Conservation (phyloP, 1,140 invertebrate species). For the Periplaneta americana region DNA sequence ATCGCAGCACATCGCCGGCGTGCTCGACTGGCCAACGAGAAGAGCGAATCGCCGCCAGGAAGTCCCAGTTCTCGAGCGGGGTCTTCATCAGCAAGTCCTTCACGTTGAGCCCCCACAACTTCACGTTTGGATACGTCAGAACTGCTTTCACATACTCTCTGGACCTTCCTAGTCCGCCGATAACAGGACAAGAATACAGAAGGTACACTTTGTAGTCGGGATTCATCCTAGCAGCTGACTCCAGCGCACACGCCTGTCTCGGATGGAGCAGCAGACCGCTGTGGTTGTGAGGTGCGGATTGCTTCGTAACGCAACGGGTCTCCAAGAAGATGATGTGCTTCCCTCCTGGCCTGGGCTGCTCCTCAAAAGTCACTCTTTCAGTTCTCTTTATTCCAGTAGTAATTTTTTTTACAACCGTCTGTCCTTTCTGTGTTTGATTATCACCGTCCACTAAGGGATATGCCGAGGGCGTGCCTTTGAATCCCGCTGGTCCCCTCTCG, state of each 20-base stretch:
- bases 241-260: conserved; percentile 59
- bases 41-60: conserved; percentile 40
- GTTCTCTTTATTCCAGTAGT: neutral
- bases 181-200: conserved; percentile 38
- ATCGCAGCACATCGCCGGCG: conserved; percentile 62
- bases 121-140: neutral
- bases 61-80: conserved; percentile 53
- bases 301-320: neutral
- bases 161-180: no score
- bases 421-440: neutral
- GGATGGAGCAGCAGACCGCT: neutral
- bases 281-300: neutral
- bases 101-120: neutral
- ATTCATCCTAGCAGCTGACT: conserved; percentile 57
- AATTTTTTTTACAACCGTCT: no score
- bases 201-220: conserved; percentile 49
- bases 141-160: neutral
- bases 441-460: no score
- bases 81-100: conserved; percentile 33
- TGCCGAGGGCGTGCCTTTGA: no score
- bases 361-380: neutral
- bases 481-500: no score
- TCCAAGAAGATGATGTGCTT: neutral
- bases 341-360: neutral
- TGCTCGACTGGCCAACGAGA: conserved; percentile 45